These are phyloP conservation scores for Muraenolepis orangiensis DNA, from an alignment of 2,797 vertebrate species.

Conservation along the genomic window DNA sequence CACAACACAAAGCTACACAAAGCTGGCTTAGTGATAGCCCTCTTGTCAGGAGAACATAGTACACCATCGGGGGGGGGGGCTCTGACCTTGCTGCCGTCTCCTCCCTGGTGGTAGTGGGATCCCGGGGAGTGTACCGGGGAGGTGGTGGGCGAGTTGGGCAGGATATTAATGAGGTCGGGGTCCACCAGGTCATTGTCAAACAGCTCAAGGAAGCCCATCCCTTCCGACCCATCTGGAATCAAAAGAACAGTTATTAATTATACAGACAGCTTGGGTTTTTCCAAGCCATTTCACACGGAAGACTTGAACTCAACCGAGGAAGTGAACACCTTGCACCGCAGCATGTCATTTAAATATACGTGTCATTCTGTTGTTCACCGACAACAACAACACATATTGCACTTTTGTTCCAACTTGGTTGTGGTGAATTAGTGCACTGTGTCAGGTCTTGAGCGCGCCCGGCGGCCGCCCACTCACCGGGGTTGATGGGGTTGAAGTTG, in stretches of 20 bases:
- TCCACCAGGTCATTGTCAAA: constrained; percentile 93
- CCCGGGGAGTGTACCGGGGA: constrained; percentile 94
- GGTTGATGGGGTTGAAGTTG: constrained; percentile 91
- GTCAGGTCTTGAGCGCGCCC: not conserved
- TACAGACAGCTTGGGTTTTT: not conserved
- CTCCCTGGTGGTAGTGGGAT: constrained; percentile 92
- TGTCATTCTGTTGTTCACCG: not conserved
- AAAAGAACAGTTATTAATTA: not conserved
- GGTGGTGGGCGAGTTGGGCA: constrained; percentile 91
- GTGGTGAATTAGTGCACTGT: not conserved
- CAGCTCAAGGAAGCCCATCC: constrained; percentile 91
- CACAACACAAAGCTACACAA: not conserved
- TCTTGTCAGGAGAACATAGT: not conserved
- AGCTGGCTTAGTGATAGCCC: not conserved
- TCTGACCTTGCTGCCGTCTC: constrained; percentile 92
- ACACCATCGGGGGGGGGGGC: not conserved
- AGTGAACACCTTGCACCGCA: not conserved
- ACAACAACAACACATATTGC: not conserved
- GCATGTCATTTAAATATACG: not conserved
- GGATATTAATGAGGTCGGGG: constrained; percentile 95
- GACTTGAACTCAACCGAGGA: too few relatives aligned
- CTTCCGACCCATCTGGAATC: constrained; percentile 86
- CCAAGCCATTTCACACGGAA: not conserved
- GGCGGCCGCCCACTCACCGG: constrained; percentile 49
- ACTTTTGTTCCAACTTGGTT: not conserved